Conservation (phyloP, 2,888 invertebrate genomes). For the Rhabditophanes sp. region DNA sequence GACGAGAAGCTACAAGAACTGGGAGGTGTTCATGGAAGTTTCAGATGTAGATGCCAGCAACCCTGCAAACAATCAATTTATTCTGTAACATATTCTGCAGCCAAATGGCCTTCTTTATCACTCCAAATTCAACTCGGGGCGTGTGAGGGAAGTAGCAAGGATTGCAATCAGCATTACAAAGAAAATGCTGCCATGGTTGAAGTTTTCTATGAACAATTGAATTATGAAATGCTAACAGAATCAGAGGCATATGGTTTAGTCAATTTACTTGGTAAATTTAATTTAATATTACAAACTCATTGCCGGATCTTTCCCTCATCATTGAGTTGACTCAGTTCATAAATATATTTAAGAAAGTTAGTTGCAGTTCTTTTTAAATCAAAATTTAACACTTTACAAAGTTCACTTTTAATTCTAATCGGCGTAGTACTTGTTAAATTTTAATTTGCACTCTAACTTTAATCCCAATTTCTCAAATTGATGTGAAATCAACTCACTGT, state of each 20-base stretch:
- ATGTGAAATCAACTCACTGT: too few species aligned
- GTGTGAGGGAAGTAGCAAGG: conserved; percentile 31
- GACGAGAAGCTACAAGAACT: conserved; percentile 26
- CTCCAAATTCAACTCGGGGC: conserved; percentile 36
- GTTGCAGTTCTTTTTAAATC: too few species aligned
- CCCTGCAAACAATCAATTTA: conserved; percentile 36
- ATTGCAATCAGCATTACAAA: conserved; percentile 40
- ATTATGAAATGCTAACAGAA: conserved; percentile 40
- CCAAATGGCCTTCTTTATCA: conserved; percentile 35
- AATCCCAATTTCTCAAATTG: too few species aligned
- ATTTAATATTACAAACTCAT: too few species aligned
- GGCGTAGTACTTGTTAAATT: too few species aligned
- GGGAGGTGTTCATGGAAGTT: conserved; percentile 26
- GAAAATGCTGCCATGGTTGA: conserved; percentile 43
- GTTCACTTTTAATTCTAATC: too few species aligned
- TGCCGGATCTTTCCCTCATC: too few species aligned
- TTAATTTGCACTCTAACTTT: too few species aligned
- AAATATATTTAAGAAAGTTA: too few species aligned
- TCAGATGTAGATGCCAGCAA: conserved; percentile 34
- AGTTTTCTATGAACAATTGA: conserved; percentile 42
- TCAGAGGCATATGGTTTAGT: conserved; percentile 38
- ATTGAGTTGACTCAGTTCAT: too few species aligned
- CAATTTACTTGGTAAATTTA: not conserved
- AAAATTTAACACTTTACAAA: too few species aligned
- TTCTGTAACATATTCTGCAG: conserved; percentile 37